A percentile compares a stretch with the other conserved stretches of the same genome.
These are phyloP conservation scores for Pampusana beccarii DNA, from an alignment of 2,113 vertebrate genomes.

Conservation along the genomic window DNA sequence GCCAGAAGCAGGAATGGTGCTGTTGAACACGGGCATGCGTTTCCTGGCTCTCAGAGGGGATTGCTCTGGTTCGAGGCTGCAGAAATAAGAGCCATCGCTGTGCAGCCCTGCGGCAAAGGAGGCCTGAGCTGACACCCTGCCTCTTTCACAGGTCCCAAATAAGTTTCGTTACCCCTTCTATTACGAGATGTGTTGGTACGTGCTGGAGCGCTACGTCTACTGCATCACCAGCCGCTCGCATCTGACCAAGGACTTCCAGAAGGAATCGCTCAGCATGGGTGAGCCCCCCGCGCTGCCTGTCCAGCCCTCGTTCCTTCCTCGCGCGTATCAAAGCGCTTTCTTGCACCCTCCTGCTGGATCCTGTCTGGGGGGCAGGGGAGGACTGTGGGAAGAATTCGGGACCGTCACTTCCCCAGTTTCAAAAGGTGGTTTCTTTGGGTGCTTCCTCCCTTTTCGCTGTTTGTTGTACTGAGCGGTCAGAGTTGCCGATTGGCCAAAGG, in stretches of 20 bases:
- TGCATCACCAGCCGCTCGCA: slow-evolving; percentile 92
- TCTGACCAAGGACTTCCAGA: slow-evolving; percentile 95
- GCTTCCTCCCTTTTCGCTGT: not conserved
- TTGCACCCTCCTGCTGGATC: not conserved
- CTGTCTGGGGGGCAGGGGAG: not conserved
- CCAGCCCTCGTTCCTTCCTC: not conserved
- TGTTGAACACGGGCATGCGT: not conserved
- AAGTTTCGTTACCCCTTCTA: slow-evolving; percentile 99
- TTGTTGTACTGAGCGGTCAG: not conserved
- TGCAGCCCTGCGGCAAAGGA: not conserved
- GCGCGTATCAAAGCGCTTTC: rapidly evolving
- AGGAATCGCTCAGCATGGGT: slow-evolving; percentile 94
- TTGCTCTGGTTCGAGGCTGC: not conserved
- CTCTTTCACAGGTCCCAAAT: slow-evolving; percentile 86
- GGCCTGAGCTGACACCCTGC: not conserved
- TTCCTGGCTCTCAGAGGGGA: not conserved
- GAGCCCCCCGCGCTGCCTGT: slow-evolving; percentile 24
- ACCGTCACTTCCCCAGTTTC: not conserved
- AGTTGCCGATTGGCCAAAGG: not conserved
- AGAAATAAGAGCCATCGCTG: not conserved
- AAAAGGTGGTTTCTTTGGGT: not conserved
- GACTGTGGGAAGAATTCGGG: not conserved
- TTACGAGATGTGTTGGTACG: slow-evolving; percentile 99
- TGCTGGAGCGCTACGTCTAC: slow-evolving; percentile 94
- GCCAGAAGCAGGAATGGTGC: not conserved